These are phyloP conservation scores for Euproctis similis DNA, from an alignment of 2,888 invertebrate genomes.

Conservation along the genomic window DNA sequence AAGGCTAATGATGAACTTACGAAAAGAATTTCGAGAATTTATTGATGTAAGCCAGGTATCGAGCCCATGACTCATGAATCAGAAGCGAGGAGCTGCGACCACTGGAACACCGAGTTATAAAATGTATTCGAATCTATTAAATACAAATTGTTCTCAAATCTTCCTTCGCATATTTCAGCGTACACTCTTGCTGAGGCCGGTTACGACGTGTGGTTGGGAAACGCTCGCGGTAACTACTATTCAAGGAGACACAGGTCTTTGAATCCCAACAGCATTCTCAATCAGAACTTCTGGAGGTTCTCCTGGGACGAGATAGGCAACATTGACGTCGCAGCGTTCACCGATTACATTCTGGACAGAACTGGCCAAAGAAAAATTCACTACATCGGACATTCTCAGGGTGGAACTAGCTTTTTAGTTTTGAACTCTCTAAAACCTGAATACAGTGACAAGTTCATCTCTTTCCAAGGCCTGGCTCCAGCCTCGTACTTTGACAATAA, in stretches of 20 bases:
- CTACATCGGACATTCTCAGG: constrained; percentile 58
- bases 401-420: constrained; percentile 49
- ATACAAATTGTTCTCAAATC: background rate
- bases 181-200: constrained; percentile 76
- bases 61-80: too few species aligned
- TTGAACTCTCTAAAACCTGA: constrained; percentile 48
- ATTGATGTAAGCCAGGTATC: too few species aligned
- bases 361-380: constrained; percentile 40
- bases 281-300: constrained; percentile 45
- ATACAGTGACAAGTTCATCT: constrained; percentile 44
- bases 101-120: background rate
- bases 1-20: too few species aligned
- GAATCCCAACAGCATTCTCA: constrained; percentile 29
- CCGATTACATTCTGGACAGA: constrained; percentile 33
- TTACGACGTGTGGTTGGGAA: constrained; percentile 87
- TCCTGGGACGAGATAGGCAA: constrained; percentile 53
- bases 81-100: too few species aligned
- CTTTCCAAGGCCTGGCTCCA: constrained; percentile 57
- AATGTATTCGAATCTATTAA: background rate
- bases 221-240: constrained; percentile 83
- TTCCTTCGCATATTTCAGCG: too few species aligned
- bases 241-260: constrained; percentile 44
- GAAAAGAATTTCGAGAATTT: too few species aligned
- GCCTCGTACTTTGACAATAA: constrained; percentile 43
- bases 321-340: constrained; percentile 38